Percentiles rank a stretch among this genome's conserved stretches.
Evolutionary conservation across 2,113 vertebrate genomes (phyloP).

Genomic region (Bucco capensis): DNA sequence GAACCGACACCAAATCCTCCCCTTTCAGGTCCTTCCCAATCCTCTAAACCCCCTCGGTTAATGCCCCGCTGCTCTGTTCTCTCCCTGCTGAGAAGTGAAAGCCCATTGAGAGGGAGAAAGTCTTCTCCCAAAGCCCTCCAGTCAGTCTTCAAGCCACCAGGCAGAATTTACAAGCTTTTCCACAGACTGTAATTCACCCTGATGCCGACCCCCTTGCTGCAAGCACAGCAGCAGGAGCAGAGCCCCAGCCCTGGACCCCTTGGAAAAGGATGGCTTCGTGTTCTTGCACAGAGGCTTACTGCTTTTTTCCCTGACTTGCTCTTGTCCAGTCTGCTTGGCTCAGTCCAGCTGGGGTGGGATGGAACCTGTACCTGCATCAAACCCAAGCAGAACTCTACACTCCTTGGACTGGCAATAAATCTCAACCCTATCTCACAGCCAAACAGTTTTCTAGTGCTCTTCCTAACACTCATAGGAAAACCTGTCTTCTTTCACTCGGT

Average conservation of each 20-base stretch:
- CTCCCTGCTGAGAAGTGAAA: background rate
- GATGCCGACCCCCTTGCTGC: background rate
- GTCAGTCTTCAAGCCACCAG: background rate
- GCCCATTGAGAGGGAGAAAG: background rate
- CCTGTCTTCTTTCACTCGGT: background rate
- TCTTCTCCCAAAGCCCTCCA: background rate
- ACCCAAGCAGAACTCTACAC: background rate
- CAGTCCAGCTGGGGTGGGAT: background rate
- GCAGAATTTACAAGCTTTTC: background rate
- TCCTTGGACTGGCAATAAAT: background rate
- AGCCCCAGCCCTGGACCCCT: background rate
- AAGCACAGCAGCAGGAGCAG: background rate
- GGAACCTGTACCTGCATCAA: background rate
- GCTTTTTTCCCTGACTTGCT: background rate
- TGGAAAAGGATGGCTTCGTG: background rate
- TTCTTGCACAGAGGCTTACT: background rate
- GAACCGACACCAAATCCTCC: background rate
- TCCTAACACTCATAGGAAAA: background rate
- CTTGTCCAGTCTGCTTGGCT: background rate
- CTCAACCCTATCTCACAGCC: background rate
- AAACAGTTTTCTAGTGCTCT: background rate
- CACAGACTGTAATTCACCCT: accelerated
- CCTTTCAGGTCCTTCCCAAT: background rate
- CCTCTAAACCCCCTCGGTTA: background rate
- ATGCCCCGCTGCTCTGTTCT: background rate